Percentiles rank a stretch among this genome's conserved stretches.
Conservation (phyloP, 2,113 vertebrate species). For the Bos indicus region DNA sequence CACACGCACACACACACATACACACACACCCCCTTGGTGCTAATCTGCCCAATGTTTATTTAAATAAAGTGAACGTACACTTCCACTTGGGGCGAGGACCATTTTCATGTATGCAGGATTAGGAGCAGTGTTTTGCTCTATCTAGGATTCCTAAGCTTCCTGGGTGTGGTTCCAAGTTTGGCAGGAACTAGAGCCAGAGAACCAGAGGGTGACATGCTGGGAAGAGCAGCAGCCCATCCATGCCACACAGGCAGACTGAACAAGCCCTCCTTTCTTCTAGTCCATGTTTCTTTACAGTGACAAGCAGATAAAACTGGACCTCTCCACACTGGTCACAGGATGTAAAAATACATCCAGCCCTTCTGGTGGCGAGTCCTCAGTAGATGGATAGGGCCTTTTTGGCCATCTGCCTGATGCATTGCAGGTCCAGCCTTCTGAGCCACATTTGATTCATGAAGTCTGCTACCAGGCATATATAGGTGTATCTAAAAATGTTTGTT, state of each 20-base stretch:
- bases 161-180: not conserved
- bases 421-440: not conserved
- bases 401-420: not conserved
- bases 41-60: not conserved
- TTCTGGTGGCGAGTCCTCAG: not conserved
- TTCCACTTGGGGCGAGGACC: not conserved
- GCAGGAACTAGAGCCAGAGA: not conserved
- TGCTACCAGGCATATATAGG: not conserved
- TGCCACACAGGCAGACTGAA: not conserved
- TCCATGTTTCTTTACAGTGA: not conserved
- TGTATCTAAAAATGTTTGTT: not conserved
- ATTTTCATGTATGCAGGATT: not conserved
- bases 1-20: rapidly evolving
- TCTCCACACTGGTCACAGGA: not conserved
- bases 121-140: not conserved
- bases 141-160: not conserved
- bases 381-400: not conserved
- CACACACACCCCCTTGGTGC: not conserved
- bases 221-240: not conserved
- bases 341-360: not conserved
- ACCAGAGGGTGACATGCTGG: not conserved
- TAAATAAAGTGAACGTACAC: not conserved
- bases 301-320: not conserved
- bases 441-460: not conserved
- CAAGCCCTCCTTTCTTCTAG: too few species aligned